Evolutionary conservation across 2,113 vertebrate genomes (phyloP).

Genomic region (Silurus glanis): DNA sequence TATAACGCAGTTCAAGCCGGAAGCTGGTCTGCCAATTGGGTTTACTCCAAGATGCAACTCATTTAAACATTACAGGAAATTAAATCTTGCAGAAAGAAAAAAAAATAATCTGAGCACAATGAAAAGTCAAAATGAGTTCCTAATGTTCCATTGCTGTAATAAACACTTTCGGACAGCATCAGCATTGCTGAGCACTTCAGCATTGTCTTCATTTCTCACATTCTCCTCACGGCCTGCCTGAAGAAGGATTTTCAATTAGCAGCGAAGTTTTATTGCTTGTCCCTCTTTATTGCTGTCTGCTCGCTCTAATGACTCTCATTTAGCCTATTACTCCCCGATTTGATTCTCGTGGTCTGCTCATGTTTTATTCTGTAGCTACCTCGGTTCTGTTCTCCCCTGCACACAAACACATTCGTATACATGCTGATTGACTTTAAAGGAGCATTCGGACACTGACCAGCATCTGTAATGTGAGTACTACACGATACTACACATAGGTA

Average conservation of each 20-base stretch:
- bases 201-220: neutral
- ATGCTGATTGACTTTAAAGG: neutral
- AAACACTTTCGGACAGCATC: slow-evolving; percentile 83
- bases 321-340: slow-evolving; percentile 21
- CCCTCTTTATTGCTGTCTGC: neutral
- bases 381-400: too few species aligned
- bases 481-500: neutral
- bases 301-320: slow-evolving; percentile 45
- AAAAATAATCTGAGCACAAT: slow-evolving; percentile 94
- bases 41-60: slow-evolving; percentile 88
- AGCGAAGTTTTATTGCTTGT: slow-evolving; percentile 21
- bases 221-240: neutral
- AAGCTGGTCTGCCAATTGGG: slow-evolving; percentile 85
- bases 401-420: neutral
- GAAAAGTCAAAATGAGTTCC: slow-evolving; percentile 92
- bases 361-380: neutral
- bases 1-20: slow-evolving; percentile 74
- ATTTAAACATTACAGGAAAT: slow-evolving; percentile 99
- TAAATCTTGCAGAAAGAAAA: slow-evolving; percentile 98
- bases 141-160: slow-evolving; percentile 81
- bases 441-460: neutral
- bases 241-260: slow-evolving; percentile 19
- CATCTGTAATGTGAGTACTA: neutral
- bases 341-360: neutral
- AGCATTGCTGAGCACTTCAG: too few species aligned